Evolutionary conservation across 2,113 vertebrate species (phyloP).

Genomic region (Aphelocoma coerulescens): DNA sequence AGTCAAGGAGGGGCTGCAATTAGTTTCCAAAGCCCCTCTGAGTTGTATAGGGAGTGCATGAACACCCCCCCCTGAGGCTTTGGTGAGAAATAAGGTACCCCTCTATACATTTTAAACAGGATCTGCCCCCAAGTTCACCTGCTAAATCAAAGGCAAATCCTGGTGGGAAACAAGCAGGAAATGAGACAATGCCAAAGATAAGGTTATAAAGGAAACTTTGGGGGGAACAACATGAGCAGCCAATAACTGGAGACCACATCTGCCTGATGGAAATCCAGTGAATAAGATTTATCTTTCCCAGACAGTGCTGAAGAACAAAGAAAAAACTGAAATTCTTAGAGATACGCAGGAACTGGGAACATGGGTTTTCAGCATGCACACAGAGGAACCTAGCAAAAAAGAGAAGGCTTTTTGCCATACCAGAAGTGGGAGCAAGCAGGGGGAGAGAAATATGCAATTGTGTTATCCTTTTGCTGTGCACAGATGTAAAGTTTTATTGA

Average conservation of each 20-base stretch:
- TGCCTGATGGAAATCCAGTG: not conserved
- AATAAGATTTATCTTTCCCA: conserved; percentile 3
- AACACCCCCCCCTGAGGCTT: not conserved
- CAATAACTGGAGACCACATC: not conserved
- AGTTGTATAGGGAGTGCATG: not conserved
- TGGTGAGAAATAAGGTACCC: not conserved
- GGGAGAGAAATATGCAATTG: not conserved
- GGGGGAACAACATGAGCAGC: not conserved
- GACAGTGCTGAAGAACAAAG: not conserved
- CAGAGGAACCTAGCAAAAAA: not conserved
- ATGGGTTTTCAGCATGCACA: not conserved
- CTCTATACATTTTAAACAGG: not conserved
- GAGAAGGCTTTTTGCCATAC: not conserved
- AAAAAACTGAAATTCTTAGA: not conserved
- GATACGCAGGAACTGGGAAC: not conserved
- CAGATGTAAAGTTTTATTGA: not conserved
- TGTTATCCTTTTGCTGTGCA: not conserved
- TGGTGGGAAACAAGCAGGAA: conserved; percentile 19
- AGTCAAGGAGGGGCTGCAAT: not conserved
- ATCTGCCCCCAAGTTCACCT: conserved; percentile 11
- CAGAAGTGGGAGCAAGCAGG: not conserved
- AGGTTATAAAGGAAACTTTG: not conserved
- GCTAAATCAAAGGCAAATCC: conserved; percentile 21
- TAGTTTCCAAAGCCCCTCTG: not conserved
- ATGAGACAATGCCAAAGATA: conserved; percentile 22